These are phyloP conservation scores for Gallinago undulata DNA, from an alignment of 2,113 vertebrate species.

Conservation along the genomic window DNA sequence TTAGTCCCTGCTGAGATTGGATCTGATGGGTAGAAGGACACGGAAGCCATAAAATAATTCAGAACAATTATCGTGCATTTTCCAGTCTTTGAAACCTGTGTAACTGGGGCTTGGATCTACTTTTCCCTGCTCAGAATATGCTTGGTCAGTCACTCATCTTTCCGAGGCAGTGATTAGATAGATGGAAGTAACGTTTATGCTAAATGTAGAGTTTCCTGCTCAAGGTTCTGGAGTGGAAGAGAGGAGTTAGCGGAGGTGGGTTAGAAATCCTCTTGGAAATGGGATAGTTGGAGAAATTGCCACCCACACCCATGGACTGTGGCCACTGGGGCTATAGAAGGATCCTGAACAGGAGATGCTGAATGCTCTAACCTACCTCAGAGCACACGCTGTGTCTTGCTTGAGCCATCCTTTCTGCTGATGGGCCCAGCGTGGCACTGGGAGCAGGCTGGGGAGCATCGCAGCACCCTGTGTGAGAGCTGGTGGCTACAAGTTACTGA, in stretches of 20 bases:
- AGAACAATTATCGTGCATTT: accelerated
- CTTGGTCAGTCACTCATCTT: neutral
- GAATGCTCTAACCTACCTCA: neutral
- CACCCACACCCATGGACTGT: accelerated
- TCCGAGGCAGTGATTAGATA: neutral
- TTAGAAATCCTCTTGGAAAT: neutral
- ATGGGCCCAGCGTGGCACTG: accelerated
- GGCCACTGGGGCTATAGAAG: neutral
- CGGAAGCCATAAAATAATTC: neutral
- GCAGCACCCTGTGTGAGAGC: neutral
- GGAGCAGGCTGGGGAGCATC: too few species aligned
- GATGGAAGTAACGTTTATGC: neutral
- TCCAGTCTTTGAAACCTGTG: neutral
- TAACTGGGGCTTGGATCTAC: neutral
- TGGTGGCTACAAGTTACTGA: neutral
- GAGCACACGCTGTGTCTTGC: neutral
- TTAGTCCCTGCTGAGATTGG: neutral
- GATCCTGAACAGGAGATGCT: neutral
- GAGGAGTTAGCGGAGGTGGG: neutral
- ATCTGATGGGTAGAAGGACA: neutral
- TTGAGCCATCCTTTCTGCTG: neutral
- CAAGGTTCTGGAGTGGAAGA: neutral
- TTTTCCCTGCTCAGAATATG: neutral
- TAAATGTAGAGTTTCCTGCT: neutral
- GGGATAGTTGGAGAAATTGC: neutral